phyloP scores from a whole-genome alignment of 2,797 vertebrate species.

The Syncerus caffer region DNA sequence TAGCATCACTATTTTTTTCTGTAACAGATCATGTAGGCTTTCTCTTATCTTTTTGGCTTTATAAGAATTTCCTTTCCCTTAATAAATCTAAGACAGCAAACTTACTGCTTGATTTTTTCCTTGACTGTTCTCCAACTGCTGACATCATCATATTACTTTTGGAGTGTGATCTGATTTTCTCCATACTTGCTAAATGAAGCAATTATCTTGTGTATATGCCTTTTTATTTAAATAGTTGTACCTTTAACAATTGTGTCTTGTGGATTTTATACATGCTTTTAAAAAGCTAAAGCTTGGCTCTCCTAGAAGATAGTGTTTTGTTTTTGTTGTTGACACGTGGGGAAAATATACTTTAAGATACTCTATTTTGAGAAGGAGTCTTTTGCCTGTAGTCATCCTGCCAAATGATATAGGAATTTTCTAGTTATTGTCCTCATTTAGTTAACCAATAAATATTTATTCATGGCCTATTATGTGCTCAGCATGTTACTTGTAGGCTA shows the following conservation, averaged over 20 bases:
- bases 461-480: not conserved
- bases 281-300: not conserved
- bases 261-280: not conserved
- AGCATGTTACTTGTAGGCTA: not conserved
- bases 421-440: conserved; percentile 24
- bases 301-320: not conserved
- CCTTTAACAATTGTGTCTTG: conserved; percentile 1
- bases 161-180: not conserved
- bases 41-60: not conserved
- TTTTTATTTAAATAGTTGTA: conserved; percentile 1
- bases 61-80: not conserved
- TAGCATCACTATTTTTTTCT: not conserved
- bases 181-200: conserved; percentile 31
- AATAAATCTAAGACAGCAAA: not conserved
- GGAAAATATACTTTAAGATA: conserved; percentile 31
- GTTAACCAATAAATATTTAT: conserved; percentile 49
- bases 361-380: not conserved
- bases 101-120: not conserved
- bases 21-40: not conserved
- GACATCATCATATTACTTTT: conserved; percentile 23
- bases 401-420: conserved; percentile 2
- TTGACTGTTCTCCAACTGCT: not conserved
- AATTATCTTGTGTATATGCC: conserved; percentile 5
- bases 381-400: not conserved
- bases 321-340: not conserved